These are phyloP conservation scores for Colistium nudipinnis DNA, from an alignment of 2,113 vertebrate genomes.

Conservation along the genomic window DNA sequence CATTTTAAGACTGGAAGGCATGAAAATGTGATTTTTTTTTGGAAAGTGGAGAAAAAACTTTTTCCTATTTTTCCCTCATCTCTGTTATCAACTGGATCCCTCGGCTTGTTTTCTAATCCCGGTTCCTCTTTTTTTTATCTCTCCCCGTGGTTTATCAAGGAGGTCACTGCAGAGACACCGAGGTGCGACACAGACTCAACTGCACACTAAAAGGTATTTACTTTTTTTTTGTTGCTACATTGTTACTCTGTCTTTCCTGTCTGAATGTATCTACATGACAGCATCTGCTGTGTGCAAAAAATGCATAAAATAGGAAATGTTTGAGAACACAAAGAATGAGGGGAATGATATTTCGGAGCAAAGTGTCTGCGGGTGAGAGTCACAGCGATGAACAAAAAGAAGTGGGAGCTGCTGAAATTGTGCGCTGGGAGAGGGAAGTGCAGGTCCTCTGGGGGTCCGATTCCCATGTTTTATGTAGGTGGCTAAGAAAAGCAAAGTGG, in stretches of 20 bases:
- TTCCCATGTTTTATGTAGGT: slow-evolving; percentile 56
- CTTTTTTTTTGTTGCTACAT: slow-evolving; percentile 37
- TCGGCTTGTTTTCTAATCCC: slow-evolving; percentile 37
- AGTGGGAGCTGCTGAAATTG: slow-evolving; percentile 31
- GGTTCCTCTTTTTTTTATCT: slow-evolving; percentile 33
- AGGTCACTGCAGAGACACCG: slow-evolving; percentile 63
- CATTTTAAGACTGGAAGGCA: slow-evolving; percentile 50
- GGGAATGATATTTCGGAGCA: not conserved
- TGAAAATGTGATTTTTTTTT: slow-evolving; percentile 61
- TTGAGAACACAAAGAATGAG: not conserved
- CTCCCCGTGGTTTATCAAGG: slow-evolving; percentile 65
- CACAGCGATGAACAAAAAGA: slow-evolving; percentile 2
- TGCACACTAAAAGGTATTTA: slow-evolving; percentile 64
- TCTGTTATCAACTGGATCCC: slow-evolving; percentile 56
- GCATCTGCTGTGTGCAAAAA: not conserved
- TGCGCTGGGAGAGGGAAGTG: not conserved
- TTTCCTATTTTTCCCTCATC: slow-evolving; percentile 13
- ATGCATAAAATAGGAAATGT: not conserved
- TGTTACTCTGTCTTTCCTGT: not conserved
- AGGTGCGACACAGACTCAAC: slow-evolving; percentile 48
- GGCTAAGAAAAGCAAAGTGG: slow-evolving; percentile 54
- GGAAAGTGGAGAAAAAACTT: slow-evolving; percentile 26
- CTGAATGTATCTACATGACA: not conserved
- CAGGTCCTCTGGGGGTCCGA: slow-evolving; percentile 36
- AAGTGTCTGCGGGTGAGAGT: slow-evolving; percentile 18